Evolutionary conservation across 2,113 vertebrate genomes (phyloP).

Genomic region (Pelusios castaneus): DNA sequence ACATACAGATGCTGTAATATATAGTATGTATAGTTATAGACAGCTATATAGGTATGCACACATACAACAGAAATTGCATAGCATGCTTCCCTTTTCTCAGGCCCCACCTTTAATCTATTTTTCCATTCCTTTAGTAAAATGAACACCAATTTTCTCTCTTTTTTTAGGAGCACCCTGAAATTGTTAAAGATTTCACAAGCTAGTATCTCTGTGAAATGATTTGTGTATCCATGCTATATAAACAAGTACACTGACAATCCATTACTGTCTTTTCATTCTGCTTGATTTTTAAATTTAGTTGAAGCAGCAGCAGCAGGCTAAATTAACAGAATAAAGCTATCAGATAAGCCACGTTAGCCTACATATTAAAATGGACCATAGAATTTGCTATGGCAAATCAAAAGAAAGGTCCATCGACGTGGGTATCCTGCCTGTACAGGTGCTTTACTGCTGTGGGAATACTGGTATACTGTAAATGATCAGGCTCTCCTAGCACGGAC

Average conservation of each 20-base stretch:
- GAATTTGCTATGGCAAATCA: not conserved
- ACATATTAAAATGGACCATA: not conserved
- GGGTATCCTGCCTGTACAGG: not conserved
- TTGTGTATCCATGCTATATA: not conserved
- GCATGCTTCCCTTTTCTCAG: not conserved
- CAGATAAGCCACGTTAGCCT: not conserved
- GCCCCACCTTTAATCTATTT: not conserved
- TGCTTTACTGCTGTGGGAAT: not conserved
- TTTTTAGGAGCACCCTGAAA: not conserved
- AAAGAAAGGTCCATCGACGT: not conserved
- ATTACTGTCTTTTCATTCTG: not conserved
- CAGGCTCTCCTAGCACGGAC: not conserved
- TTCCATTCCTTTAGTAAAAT: not conserved
- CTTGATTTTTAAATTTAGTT: not conserved
- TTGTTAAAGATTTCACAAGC: accelerated
- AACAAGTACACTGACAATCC: not conserved
- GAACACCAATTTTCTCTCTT: not conserved
- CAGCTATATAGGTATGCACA: not conserved
- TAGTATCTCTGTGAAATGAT: not conserved
- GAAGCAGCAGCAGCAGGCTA: not conserved
- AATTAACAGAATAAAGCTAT: not conserved
- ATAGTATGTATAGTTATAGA: not conserved
- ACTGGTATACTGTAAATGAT: not conserved
- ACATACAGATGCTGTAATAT: not conserved
- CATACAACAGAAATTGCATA: not conserved